Evolutionary conservation across 1,140 invertebrate genomes (phyloP).

Genomic region (Zeugodacus cucurbitae): DNA sequence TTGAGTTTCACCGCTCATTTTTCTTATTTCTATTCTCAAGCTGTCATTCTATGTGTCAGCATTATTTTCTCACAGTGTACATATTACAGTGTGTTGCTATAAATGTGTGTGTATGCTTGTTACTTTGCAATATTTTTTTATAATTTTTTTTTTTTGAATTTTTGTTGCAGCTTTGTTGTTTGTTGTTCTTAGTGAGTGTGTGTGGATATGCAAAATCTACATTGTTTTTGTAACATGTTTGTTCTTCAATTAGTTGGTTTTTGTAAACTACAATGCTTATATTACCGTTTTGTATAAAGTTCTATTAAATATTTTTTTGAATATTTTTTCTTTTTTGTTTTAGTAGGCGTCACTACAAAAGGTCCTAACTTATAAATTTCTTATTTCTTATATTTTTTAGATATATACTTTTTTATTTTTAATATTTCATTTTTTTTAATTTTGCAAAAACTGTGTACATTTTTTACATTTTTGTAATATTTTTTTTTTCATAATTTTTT

Average conservation of each 20-base stretch:
- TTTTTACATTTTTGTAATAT: conserved; percentile 55
- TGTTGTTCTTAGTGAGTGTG: conserved; percentile 42
- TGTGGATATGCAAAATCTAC: conserved; percentile 33
- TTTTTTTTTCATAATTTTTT: conserved; percentile 41
- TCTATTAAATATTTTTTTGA: conserved; percentile 27
- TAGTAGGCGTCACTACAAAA: conserved; percentile 30
- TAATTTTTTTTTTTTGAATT: background rate
- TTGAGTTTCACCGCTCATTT: background rate
- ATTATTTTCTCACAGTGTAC: background rate
- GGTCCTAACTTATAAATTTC: background rate
- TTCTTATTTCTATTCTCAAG: background rate
- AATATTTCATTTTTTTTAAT: background rate
- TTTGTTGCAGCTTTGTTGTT: background rate
- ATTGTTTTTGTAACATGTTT: conserved; percentile 45
- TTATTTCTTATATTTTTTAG: conserved; percentile 46
- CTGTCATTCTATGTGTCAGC: background rate
- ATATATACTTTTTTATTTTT: conserved; percentile 36
- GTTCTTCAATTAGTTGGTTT: conserved; percentile 44
- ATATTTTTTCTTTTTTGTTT: conserved; percentile 41
- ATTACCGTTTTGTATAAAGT: conserved; percentile 25
- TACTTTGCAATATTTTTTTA: background rate
- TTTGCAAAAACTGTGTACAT: conserved; percentile 49
- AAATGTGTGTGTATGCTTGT: background rate
- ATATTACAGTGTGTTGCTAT: background rate
- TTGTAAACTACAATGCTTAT: conserved; percentile 41